Base-by-base conservation (phyloP, 1,140 invertebrate genomes). In the Ceratoteleas bidentatus region DNA sequence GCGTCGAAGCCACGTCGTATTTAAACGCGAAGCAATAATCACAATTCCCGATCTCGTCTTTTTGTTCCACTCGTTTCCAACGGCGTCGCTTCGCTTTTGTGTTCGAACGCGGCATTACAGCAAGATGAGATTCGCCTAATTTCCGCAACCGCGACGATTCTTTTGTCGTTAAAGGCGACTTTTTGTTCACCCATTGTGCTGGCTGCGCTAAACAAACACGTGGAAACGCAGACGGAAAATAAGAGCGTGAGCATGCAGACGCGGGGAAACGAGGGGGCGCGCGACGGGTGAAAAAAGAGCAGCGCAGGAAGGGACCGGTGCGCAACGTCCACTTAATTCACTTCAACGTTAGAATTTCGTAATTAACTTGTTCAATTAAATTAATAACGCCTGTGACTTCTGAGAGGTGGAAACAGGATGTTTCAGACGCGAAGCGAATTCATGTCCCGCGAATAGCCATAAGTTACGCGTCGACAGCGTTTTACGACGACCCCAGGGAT, bases 121-220 rank as follows among this genome's bases (percentile, higher is more conserved):
- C 49, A 64, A 81, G 73, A 81, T 66, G 66, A 73, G 73, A 66
- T 75, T 81, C 66, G 49, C 14, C 64, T 81, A 81, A 75, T 81
- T 81, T 73, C 60, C 69, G 65, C 53, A 65, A 75, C 43, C 70
- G 24, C 58, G 54, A 54, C 65, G 58, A 81, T 81, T 70, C 72
- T 75, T 76, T 61, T 70, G 65, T 58, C 53, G 72, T 81, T 70
- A 75, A 58, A 57, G 54, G 9, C 50, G 50, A 64, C 61, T 61
- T 62, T 72, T 72, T 70, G 47, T 76, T 53, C 45, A 1, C n/a
- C 57, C 58, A 52, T 57, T 58, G 65, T 61, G 49, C 47, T 60
- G 50, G 58, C 75, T 81, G 64, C 32, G 43, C 24, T 16, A 53
- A 64, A 64, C 40, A 70, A 81, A 57, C 43, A 53, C 56, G 4